A percentile compares a stretch with the other conserved stretches of the same genome.
Conservation (phyloP, 2,888 invertebrate species). For the Lochmaea crataegi region DNA sequence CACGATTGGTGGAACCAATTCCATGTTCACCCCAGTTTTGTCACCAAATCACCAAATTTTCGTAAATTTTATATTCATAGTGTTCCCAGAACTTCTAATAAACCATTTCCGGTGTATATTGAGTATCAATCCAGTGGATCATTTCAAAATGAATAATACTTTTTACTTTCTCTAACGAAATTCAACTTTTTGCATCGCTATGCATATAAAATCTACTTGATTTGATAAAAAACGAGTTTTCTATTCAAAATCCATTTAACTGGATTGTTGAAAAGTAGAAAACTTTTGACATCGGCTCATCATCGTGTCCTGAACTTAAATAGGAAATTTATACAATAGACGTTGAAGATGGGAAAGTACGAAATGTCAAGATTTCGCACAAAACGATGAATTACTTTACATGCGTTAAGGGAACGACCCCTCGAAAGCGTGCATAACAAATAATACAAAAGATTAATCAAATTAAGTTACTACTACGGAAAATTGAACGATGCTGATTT, state of each 20-base stretch:
- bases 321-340: slow-evolving; percentile 47
- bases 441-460: slow-evolving; percentile 35
- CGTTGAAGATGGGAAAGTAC: slow-evolving; percentile 32
- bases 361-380: slow-evolving; percentile 39
- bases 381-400: slow-evolving; percentile 46
- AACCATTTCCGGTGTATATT: too few species aligned
- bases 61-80: too few species aligned
- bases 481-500: neutral
- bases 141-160: too few species aligned
- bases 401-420: slow-evolving; percentile 37
- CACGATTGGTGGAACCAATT: too few species aligned
- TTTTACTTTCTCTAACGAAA: neutral
- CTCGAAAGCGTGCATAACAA: slow-evolving; percentile 14
- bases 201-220: neutral
- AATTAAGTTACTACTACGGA: slow-evolving; percentile 14
- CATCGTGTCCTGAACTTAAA: slow-evolving; percentile 45
- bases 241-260: neutral
- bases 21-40: too few species aligned
- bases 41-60: too few species aligned
- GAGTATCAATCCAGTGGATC: too few species aligned
- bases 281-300: slow-evolving; percentile 43
- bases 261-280: slow-evolving; percentile 37
- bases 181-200: neutral
- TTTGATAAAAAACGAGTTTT: slow-evolving; percentile 2
- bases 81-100: too few species aligned